Conservation (phyloP, 1,140 invertebrate genomes). For the Brachionus calyciflorus region DNA sequence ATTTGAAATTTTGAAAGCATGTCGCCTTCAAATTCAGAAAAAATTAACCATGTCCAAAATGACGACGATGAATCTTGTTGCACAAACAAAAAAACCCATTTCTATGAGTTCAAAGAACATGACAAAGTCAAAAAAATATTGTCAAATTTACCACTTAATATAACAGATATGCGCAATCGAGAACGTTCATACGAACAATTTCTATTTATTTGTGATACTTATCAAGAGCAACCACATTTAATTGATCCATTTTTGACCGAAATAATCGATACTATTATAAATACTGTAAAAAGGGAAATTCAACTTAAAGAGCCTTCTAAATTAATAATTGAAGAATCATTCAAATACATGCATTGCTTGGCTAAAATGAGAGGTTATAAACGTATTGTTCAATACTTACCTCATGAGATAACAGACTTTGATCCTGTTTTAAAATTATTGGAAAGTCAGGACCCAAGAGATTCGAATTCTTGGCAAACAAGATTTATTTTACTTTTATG, state of each 20-base stretch:
- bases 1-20: not conserved
- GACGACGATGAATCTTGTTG: constrained; percentile 48
- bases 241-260: constrained; percentile 74
- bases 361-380: constrained; percentile 75
- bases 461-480: constrained; percentile 60
- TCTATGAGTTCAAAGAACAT: constrained; percentile 71
- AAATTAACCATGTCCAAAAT: not conserved
- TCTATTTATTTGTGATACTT: constrained; percentile 71
- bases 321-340: constrained; percentile 1
- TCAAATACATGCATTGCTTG: constrained; percentile 24
- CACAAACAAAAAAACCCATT: constrained; percentile 48
- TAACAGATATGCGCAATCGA: constrained; percentile 54
- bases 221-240: constrained; percentile 91
- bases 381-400: constrained; percentile 80
- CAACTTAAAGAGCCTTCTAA: not conserved
- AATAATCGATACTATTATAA: constrained; percentile 37
- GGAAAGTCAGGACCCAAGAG: constrained; percentile 72
- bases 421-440: constrained; percentile 71
- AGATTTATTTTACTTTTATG: constrained; percentile 72
- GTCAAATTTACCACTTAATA: constrained; percentile 63
- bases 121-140: constrained; percentile 68
- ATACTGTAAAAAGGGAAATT: not conserved
- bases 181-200: constrained; percentile 56
- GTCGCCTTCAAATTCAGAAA: not conserved
- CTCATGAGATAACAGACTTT: constrained; percentile 86